Conservation (phyloP, 2,797 vertebrate species). For the Rhinichthys osculus region DNA sequence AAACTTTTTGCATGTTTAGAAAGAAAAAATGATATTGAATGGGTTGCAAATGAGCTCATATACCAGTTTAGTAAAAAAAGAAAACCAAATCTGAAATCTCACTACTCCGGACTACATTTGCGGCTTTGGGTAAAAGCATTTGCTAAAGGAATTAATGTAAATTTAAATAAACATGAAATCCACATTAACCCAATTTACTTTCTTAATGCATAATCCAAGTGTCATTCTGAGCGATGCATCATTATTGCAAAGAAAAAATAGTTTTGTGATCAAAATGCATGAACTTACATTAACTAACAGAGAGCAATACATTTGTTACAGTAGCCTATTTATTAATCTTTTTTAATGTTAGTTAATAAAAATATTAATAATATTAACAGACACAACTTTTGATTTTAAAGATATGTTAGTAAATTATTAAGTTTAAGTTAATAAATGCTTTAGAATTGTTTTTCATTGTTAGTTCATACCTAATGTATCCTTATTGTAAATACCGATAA, state of each 20-base stretch:
- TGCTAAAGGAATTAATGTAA: background rate
- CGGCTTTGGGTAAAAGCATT: background rate
- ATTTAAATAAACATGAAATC: conserved; percentile 7
- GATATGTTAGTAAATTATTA: background rate
- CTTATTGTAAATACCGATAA: background rate
- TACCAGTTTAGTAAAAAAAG: background rate
- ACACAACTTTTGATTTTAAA: background rate
- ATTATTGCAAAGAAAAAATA: background rate
- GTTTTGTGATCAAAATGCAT: background rate
- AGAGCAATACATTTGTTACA: too few relatives aligned
- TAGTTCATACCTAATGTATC: too few relatives aligned
- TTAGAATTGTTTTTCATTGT: too few relatives aligned
- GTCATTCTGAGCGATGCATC: background rate
- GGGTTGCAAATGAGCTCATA: background rate
- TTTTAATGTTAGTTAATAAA: background rate
- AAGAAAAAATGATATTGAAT: too few relatives aligned
- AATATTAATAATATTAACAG: background rate
- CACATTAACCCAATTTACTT: background rate
- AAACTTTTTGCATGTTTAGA: background rate
- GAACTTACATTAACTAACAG: too few relatives aligned
- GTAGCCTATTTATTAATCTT: too few relatives aligned
- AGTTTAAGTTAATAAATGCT: background rate
- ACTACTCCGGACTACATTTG: background rate
- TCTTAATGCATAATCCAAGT: background rate
- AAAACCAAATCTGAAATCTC: background rate